These are phyloP conservation scores for Acanthurus leucopareius DNA, from an alignment of 2,797 vertebrate species.

Conservation along the genomic window DNA sequence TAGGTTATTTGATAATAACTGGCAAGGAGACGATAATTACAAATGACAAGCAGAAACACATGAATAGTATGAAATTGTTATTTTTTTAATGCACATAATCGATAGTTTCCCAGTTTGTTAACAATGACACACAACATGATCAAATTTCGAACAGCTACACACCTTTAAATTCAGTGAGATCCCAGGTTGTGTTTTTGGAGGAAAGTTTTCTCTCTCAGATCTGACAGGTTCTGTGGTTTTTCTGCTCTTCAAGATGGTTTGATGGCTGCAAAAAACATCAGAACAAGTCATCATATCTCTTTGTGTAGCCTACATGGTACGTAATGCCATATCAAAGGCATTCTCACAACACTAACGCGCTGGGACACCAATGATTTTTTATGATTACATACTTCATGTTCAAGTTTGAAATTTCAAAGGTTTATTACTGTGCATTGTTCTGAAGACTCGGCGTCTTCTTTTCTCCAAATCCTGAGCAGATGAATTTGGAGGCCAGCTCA, in stretches of 20 bases:
- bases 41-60: background rate
- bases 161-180: slow-evolving; percentile 83
- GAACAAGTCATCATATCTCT: background rate
- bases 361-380: background rate
- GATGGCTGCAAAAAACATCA: slow-evolving; percentile 73
- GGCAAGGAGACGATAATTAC: background rate
- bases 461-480: slow-evolving; percentile 78
- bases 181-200: slow-evolving; percentile 63
- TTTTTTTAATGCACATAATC: background rate
- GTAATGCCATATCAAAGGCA: background rate
- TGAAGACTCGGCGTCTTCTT: slow-evolving; percentile 71
- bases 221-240: slow-evolving; percentile 65
- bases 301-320: too few relatives aligned
- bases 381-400: background rate
- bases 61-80: too few relatives aligned
- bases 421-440: slow-evolving; percentile 74
- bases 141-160: slow-evolving; percentile 36
- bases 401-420: background rate
- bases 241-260: slow-evolving; percentile 76
- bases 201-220: slow-evolving; percentile 73
- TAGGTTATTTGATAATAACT: too few relatives aligned
- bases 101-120: background rate
- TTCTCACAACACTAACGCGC: background rate
- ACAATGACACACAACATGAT: background rate
- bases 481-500: slow-evolving; percentile 82